phyloP scores from a whole-genome alignment of 2,797 vertebrate species.

The Aratinga solstitialis region DNA sequence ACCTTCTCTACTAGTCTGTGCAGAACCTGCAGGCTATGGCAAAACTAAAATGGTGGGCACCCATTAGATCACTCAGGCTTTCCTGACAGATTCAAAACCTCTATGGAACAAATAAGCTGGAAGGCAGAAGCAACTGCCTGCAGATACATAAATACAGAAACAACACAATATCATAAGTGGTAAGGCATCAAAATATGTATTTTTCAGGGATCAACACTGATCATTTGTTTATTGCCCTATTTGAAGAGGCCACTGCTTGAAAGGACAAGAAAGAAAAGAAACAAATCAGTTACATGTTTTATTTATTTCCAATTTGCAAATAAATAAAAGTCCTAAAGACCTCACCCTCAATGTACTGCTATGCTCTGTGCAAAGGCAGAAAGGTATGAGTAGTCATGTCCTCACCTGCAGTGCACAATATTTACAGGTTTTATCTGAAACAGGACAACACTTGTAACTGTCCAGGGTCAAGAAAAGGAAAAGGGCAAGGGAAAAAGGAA shows the following conservation, averaged over 20 bases:
- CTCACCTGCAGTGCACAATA: neutral
- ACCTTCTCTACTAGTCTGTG: neutral
- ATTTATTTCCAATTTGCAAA: neutral
- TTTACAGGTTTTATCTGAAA: neutral
- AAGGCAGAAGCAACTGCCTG: neutral
- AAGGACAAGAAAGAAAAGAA: neutral
- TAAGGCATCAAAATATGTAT: neutral
- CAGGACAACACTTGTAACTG: neutral
- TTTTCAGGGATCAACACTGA: neutral
- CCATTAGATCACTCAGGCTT: neutral
- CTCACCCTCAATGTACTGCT: neutral
- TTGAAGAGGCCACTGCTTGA: neutral
- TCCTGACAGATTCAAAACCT: neutral
- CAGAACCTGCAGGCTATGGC: neutral
- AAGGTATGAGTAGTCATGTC: neutral
- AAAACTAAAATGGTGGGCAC: neutral
- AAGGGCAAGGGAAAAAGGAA: neutral
- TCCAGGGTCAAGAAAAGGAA: neutral
- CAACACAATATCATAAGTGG: accelerated
- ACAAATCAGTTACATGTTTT: neutral
- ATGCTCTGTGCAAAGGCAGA: neutral
- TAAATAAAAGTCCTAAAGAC: neutral
- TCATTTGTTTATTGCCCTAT: neutral
- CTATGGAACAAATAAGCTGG: neutral
- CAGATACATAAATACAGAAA: neutral